phyloP scores from a whole-genome alignment of 1,140 invertebrate genomes.

The Thaumatotibia leucotreta region DNA sequence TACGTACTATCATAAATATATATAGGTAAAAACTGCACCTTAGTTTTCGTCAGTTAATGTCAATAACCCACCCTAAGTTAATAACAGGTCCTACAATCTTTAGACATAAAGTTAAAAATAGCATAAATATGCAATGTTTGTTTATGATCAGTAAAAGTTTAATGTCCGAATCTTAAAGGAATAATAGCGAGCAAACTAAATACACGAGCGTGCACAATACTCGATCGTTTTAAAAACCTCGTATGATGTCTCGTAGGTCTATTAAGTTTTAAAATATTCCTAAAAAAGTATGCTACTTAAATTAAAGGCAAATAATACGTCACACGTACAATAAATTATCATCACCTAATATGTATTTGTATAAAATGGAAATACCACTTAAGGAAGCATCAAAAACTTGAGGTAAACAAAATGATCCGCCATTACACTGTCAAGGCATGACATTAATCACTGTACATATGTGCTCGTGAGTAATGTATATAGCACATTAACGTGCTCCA shows the following conservation, averaged over 20 bases:
- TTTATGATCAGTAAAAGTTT: slow-evolving; percentile 39
- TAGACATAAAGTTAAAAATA: background rate
- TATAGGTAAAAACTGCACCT: background rate
- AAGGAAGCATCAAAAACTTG: too few species aligned
- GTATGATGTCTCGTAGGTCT: background rate
- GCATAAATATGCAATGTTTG: slow-evolving; percentile 12
- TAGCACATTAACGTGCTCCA: background rate
- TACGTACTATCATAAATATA: too few species aligned
- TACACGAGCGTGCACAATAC: slow-evolving; percentile 15
- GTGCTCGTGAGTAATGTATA: background rate
- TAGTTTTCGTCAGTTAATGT: background rate
- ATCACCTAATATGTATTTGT: too few species aligned
- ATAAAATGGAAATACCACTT: too few species aligned
- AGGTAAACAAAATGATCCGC: too few species aligned
- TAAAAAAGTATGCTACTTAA: too few species aligned
- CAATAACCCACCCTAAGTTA: background rate
- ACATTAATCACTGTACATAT: background rate
- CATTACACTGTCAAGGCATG: background rate
- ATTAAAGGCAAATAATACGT: too few species aligned
- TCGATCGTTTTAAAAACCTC: slow-evolving; percentile 19
- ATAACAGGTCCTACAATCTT: background rate
- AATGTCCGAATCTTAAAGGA: slow-evolving; percentile 41
- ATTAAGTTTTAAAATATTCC: background rate
- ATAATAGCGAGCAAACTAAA: slow-evolving; percentile 30
- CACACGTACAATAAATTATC: too few species aligned